Evolutionary conservation across 2,113 vertebrate genomes (phyloP).

Genomic region (Protobothrops flavoviridis): DNA sequence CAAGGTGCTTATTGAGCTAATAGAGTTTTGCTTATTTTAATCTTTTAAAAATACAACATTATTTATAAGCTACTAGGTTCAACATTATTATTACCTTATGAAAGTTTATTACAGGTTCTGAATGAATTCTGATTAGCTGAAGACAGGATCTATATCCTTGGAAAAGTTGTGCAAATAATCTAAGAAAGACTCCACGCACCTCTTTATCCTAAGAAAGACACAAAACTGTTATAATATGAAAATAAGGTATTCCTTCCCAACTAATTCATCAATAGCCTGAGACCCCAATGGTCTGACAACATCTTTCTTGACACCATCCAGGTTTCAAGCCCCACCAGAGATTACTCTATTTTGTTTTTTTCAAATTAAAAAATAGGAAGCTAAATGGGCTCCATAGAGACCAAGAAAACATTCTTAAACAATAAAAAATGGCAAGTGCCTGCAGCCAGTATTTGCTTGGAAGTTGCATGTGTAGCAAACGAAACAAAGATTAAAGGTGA

Average conservation of each 20-base stretch:
- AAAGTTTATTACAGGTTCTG: slow-evolving; percentile 97
- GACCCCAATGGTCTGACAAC: background rate
- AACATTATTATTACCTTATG: slow-evolving; percentile 84
- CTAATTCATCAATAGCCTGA: background rate
- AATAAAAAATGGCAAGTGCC: background rate
- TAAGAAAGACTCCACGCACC: slow-evolving; percentile 92
- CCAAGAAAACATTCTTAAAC: background rate
- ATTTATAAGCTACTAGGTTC: background rate
- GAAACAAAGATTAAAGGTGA: background rate
- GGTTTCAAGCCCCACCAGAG: background rate
- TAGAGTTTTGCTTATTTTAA: background rate
- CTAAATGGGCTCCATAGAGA: background rate
- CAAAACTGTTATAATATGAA: background rate
- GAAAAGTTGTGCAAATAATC: slow-evolving; percentile 97
- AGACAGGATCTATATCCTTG: slow-evolving; percentile 97
- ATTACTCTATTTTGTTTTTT: background rate
- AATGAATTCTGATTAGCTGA: slow-evolving; percentile 96
- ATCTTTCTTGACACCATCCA: background rate
- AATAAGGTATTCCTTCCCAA: background rate
- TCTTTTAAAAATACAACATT: background rate
- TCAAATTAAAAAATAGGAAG: background rate
- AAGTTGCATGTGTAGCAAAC: background rate
- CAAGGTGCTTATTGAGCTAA: background rate
- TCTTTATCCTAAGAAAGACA: slow-evolving; percentile 89
- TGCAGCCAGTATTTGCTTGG: background rate